Evolutionary conservation across 1,140 invertebrate genomes (phyloP), one percentile per base, ranked within the genome.

Genomic region (Onthophagus taurus): DNA sequence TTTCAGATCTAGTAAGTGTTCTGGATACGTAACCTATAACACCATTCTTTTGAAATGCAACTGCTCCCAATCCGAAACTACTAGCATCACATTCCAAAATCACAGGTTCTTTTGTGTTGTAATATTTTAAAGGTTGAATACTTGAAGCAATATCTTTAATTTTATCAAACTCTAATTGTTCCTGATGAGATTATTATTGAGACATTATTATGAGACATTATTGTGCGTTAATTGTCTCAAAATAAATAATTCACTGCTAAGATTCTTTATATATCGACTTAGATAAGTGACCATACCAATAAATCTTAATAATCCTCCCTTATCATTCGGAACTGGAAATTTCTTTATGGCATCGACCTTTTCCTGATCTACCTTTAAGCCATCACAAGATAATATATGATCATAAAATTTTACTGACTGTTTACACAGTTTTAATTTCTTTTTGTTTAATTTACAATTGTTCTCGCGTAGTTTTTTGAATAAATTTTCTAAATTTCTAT

Each of bases 21-120:
- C 18, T 37, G 12, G 35, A 37, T 17, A 18, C 35, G 19, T 37
- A 37, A 21, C 16, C 35, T 12, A 37, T 19, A 19, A 37, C 18
- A 14, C n/a, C n/a, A 37, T 37, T 21, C 8, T 19, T 17, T 21
- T 37, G 35, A 4, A 19, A 37, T 17, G 36, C 31, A 59, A 44
- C 31, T 31, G 54, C 61, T 3, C 39, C 45, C 2, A 62, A 41
- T 36, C 67, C 67, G 9, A 44, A 38, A 13, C 47, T n/a, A n/a
- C 24, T 26, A n/a, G 24, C 24, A n/a, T 26, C 24, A 26, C 24
- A 26, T 26, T 26, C 24, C 24, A 26, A 7, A 7, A 26, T 26
- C n/a, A 26, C 24, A 26, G 24, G n/a, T n/a, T n/a, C 24, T n/a
- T n/a, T n/a, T n/a, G n/a, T n/a, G n/a, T n/a, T n/a, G n/a, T n/a